Base-by-base conservation (phyloP, 2,888 invertebrate genomes). In the Heliconius aoede region DNA sequence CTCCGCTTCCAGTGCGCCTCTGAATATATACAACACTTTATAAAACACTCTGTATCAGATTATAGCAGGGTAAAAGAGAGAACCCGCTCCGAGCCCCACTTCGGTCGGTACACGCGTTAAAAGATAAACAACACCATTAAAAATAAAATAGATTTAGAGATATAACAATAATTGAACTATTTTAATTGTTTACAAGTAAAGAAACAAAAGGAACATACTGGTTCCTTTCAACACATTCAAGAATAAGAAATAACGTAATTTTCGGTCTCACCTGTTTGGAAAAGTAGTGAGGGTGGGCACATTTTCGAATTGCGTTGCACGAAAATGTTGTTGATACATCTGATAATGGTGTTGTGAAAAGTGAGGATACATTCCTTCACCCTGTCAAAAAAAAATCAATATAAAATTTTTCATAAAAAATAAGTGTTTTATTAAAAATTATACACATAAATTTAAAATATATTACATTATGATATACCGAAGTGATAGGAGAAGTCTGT, bases 401-500 rank as follows among this genome's bases (percentile, higher is more conserved):
- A 46, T n/a, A 24, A 36, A 32, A 21, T 21, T 40, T 72, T 30
- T 21, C 73, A 55, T 64, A 55, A 62, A 73, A 55, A 40, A 65
- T 73, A 55, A 40, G 40, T 3, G 15, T 65, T 21, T 55, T n/a
- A 55, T 3, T 55, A 40, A 24, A 30, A 36, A 68, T 28, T 15
- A 7, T 62, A 73, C 73, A 55, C 74, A n/a, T 78, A 72, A 80
- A 68, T 74, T 69, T 61, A 80, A 79, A 80, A 80, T 79, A 84
- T 82, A 88, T 90, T 88, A 89, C 85, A 87, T 89, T 90, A 79
- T 86, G 85, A 83, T 89, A 94, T 96, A 96, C 96, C 96, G 96
- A 95, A 88, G 96, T 95, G 88, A 96, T 95, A 84, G 96, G 96
- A 87, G 96, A 96, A 88, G 95, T 95, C 90, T 96, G 97, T 95